Base-by-base conservation (phyloP, 2,888 invertebrate species). In the Ophion costatus region DNA sequence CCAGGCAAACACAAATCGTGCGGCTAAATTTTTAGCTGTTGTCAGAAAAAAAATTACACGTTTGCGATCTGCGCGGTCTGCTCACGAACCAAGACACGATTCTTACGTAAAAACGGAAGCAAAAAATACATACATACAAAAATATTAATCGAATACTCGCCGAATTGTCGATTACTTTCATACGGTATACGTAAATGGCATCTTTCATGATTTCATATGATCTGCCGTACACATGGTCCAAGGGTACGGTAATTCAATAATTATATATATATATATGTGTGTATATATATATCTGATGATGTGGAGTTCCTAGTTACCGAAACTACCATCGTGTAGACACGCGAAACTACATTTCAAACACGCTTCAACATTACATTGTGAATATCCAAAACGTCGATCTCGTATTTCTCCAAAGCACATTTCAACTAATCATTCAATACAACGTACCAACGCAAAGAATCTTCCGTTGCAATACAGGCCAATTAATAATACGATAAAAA, bases 11-110 rank as follows among this genome's bases (percentile, higher is more conserved):
- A 59, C 9, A 57, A 75, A 75, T 64, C 0, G 24, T 38, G 79
- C 61, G n/a, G 61, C 70, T 57, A 38, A 59, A 56, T 79, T 29
- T 17, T 51, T 51, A 75, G 80, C 63, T 51, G n/a, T 82, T 67
- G 76, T 79, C 76, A 64, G 61, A 56, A 66, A 64, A 78, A 67
- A 56, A 61, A 33, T 38, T 45, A 33, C 66, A 57, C 20, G 14
- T 70, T 64, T 51, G 57, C 22, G 20, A 56, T 66, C 38, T 38
- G 38, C 38, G 0, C 51, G 51, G 51, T 17, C 14, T 17, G 17
- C 14, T 51, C 14, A 51, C 51, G 17, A 14, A 14, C 14, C n/a
- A 63, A 56, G 59, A 45, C 57, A 82, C 24, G 20, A 38, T 59
- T 45, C 24, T 45, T 56, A 22, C 24, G 4, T 59, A 71, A 77